These are phyloP conservation scores for Cantharis rufa DNA, from an alignment of 2,888 invertebrate genomes.

Conservation along the genomic window DNA sequence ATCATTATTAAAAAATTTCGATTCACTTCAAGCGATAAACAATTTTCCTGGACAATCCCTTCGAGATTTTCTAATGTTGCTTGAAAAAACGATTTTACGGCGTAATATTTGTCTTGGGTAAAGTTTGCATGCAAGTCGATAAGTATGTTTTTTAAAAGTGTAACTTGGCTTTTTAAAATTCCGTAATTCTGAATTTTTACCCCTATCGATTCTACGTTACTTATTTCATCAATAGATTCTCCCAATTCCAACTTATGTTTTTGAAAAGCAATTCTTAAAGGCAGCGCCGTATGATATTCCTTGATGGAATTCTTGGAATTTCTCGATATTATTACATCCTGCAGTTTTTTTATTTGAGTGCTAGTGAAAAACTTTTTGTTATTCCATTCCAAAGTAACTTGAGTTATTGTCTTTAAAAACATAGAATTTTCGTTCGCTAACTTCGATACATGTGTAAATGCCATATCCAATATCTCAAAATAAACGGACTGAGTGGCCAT, in stretches of 20 bases:
- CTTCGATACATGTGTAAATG: background rate
- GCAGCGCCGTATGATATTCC: background rate
- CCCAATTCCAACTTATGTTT: background rate
- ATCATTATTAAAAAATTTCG: background rate
- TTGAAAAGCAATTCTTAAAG: background rate
- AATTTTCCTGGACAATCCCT: background rate
- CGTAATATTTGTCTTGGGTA: background rate
- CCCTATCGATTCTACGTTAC: background rate
- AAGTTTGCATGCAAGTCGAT: background rate
- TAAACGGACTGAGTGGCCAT: background rate
- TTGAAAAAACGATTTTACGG: background rate
- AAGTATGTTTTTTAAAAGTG: background rate
- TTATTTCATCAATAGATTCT: background rate
- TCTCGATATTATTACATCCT: background rate
- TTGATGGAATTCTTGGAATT: background rate
- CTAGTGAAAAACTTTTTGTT: background rate
- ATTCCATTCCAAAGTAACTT: background rate
- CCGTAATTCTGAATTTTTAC: background rate
- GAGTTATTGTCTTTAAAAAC: background rate
- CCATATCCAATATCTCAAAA: background rate
- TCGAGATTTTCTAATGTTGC: background rate
- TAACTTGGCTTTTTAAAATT: background rate
- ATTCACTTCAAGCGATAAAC: background rate
- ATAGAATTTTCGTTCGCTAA: background rate
- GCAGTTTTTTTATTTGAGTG: background rate